phyloP scores from a whole-genome alignment of 1,140 invertebrate species.

The Bombus soroeensis region DNA sequence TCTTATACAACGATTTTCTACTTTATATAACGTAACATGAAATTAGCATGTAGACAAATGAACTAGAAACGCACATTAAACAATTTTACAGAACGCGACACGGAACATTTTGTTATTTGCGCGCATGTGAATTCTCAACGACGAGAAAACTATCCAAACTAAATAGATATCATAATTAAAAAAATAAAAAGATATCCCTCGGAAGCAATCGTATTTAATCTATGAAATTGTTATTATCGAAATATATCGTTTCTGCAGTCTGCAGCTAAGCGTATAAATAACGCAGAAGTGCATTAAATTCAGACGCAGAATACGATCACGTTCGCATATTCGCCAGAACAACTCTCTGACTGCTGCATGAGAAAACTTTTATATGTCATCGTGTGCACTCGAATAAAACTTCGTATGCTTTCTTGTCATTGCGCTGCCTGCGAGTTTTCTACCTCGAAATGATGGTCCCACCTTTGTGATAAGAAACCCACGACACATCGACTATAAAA shows the following conservation, averaged over 20 bases:
- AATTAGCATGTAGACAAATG: too few species aligned
- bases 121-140: too few species aligned
- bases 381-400: slow-evolving; percentile 31
- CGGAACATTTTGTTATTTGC: too few species aligned
- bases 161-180: too few species aligned
- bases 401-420: slow-evolving; percentile 6
- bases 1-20: neutral
- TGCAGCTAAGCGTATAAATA: neutral
- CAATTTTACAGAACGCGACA: too few species aligned
- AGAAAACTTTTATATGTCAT: slow-evolving; percentile 55
- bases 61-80: too few species aligned
- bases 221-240: too few species aligned
- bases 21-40: neutral
- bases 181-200: too few species aligned
- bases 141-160: too few species aligned
- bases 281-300: slow-evolving; percentile 46
- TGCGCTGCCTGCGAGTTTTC: slow-evolving; percentile 35
- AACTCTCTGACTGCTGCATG: slow-evolving; percentile 53
- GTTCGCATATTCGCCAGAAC: slow-evolving; percentile 6
- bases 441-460: slow-evolving; percentile 33
- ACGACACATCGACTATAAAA: neutral
- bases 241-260: neutral
- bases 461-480: slow-evolving; percentile 19
- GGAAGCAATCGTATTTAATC: too few species aligned
- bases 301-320: slow-evolving; percentile 4